phyloP scores from a whole-genome alignment of 1,140 invertebrate genomes.

The Drosophila dunni region DNA sequence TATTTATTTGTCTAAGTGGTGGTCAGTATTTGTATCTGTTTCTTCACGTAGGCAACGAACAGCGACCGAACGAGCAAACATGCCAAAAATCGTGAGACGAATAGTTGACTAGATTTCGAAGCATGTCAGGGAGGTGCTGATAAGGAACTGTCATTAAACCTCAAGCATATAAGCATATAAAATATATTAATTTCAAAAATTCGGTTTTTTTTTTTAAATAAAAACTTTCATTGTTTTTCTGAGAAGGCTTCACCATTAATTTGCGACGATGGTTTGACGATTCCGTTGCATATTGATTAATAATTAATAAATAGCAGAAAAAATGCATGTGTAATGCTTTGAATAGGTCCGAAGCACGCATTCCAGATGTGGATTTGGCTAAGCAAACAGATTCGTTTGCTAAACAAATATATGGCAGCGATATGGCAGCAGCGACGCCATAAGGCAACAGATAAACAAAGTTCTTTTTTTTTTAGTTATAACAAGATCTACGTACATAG shows the following conservation, averaged over 20 bases:
- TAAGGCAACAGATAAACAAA: constrained; percentile 44
- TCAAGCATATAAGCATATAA: too few relatives aligned
- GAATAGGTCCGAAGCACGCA: not conserved
- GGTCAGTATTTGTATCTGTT: constrained; percentile 23
- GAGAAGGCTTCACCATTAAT: not conserved
- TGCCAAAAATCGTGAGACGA: constrained; percentile 10
- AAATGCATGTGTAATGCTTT: constrained; percentile 8
- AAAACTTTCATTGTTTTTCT: too few relatives aligned
- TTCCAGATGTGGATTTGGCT: constrained; percentile 25
- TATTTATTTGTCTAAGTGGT: constrained; percentile 7
- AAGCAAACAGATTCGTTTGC: constrained; percentile 43
- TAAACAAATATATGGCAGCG: constrained; percentile 38
- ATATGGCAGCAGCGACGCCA: constrained; percentile 32
- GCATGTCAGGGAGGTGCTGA: constrained; percentile 15
- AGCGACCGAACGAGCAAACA: constrained; percentile 2
- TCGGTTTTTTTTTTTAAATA: too few relatives aligned
- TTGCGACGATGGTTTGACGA: not conserved
- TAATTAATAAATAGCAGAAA: not conserved
- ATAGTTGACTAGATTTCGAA: constrained; percentile 45
- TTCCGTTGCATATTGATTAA: not conserved
- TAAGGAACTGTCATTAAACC: constrained; percentile 22
- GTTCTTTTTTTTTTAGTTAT: constrained; percentile 11
- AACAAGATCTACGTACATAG: constrained; percentile 12
- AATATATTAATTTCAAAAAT: too few relatives aligned
- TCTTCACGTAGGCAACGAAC: constrained; percentile 10